These are phyloP conservation scores for Cirrhinus mrigala DNA, from an alignment of 2,797 vertebrate species.

Conservation along the genomic window DNA sequence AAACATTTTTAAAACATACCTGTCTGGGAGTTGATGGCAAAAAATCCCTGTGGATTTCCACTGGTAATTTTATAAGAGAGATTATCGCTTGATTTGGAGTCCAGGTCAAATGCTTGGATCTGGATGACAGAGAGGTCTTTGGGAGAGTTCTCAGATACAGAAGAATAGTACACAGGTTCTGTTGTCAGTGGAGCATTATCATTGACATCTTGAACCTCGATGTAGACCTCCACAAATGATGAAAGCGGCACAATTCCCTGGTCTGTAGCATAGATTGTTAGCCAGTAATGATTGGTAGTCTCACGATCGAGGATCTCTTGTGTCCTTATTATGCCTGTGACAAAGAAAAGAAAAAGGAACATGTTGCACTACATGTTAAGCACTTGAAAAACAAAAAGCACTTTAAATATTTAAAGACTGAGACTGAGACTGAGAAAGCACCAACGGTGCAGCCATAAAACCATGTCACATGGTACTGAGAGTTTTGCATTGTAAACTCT, in stretches of 20 bases:
- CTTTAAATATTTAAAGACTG: constrained; percentile 4
- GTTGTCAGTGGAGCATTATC: constrained; percentile 86
- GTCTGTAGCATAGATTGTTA: constrained; percentile 85
- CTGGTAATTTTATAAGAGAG: constrained; percentile 83
- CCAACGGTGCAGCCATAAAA: constrained; percentile 34
- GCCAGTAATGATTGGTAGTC: constrained; percentile 83
- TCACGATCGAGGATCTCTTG: constrained; percentile 82
- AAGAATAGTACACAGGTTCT: constrained; percentile 83
- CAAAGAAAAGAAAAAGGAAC: constrained; percentile 52
- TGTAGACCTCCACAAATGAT: constrained; percentile 83
- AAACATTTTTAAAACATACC: constrained; percentile 69
- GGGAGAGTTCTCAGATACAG: constrained; percentile 84
- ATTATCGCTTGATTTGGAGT: constrained; percentile 80
- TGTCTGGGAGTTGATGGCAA: constrained; percentile 81
- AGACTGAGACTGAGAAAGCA: constrained; percentile 21
- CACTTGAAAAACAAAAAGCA: neutral
- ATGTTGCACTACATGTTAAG: constrained; percentile 55
- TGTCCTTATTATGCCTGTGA: constrained; percentile 83
- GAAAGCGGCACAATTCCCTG: constrained; percentile 83
- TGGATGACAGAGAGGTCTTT: constrained; percentile 83
- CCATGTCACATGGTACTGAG: constrained; percentile 36
- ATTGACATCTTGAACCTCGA: constrained; percentile 85
- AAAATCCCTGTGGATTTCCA: constrained; percentile 89
- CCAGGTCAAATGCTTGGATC: constrained; percentile 84
- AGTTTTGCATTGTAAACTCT: constrained; percentile 54